A percentile compares a stretch with the other conserved stretches of the same genome.
Conservation (phyloP, 2,888 invertebrate species). For the Strigamia maritima region DNA sequence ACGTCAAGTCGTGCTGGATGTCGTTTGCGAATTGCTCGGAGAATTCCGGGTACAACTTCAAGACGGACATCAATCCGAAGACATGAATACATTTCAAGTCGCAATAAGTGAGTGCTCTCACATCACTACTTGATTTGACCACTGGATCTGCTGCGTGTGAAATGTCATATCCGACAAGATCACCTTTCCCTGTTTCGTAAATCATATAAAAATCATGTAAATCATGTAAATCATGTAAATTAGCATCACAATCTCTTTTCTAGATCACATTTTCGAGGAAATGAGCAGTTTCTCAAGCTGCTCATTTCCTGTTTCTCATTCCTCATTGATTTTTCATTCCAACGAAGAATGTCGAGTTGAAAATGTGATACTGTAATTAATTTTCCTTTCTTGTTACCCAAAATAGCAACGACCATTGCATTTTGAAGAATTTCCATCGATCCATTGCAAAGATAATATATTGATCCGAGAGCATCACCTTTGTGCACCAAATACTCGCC, state of each 20-base stretch:
- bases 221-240: no score
- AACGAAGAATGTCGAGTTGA: no score
- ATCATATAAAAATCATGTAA: background rate
- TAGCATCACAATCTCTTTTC: no score
- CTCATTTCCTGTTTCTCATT: no score
- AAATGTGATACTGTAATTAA: background rate
- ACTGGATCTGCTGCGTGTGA: constrained; percentile 69
- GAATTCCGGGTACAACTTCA: constrained; percentile 88
- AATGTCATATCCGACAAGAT: constrained; percentile 89
- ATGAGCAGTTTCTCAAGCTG: no score
- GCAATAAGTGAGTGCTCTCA: constrained; percentile 91
- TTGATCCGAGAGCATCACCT: constrained; percentile 88
- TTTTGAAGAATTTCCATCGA: constrained; percentile 97
- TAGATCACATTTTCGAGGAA: no score
- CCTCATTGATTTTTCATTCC: no score
- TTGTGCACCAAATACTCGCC: constrained; percentile 92
- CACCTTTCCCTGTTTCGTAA: constrained; percentile 76
- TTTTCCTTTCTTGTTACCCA: constrained; percentile 70
- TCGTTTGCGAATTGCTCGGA: constrained; percentile 91
- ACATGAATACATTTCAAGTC: constrained; percentile 92
- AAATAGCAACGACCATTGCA: constrained; percentile 93
- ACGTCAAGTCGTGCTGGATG: constrained; percentile 91
- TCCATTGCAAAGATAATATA: constrained; percentile 93
- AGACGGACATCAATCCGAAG: constrained; percentile 81
- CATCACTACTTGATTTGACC: constrained; percentile 90